Evolutionary conservation across 2,113 vertebrate genomes (phyloP).

Genomic region (Corynorhinus townsendii): DNA sequence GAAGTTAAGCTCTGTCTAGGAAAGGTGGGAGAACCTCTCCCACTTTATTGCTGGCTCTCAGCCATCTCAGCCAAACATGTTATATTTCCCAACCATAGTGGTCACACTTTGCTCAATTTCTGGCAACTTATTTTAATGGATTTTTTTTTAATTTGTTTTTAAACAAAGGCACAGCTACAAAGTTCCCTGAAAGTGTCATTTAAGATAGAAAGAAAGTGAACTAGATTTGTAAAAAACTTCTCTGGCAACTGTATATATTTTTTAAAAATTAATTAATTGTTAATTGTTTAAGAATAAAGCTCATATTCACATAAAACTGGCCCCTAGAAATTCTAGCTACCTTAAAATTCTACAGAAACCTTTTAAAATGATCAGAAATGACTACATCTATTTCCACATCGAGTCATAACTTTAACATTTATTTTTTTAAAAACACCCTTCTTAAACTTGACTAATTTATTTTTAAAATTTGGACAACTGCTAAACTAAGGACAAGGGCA

Average conservation of each 20-base stretch:
- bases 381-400: neutral
- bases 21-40: neutral
- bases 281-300: neutral
- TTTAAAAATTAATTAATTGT: neutral
- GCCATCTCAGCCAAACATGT: neutral
- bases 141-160: neutral
- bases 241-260: neutral
- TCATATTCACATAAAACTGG: neutral
- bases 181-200: neutral
- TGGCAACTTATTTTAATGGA: neutral
- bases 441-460: neutral
- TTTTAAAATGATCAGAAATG: neutral
- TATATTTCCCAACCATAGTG: neutral
- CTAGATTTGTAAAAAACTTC: neutral
- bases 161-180: neutral
- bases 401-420: slow-evolving; percentile 3
- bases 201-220: neutral
- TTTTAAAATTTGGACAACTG: neutral
- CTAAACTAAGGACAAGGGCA: neutral
- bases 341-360: neutral
- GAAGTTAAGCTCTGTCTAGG: neutral
- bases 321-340: neutral
- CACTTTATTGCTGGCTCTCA: neutral
- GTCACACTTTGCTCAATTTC: neutral
- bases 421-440: neutral